Base-by-base conservation (phyloP, 2,113 vertebrate genomes). In the Connochaetes taurinus region DNA sequence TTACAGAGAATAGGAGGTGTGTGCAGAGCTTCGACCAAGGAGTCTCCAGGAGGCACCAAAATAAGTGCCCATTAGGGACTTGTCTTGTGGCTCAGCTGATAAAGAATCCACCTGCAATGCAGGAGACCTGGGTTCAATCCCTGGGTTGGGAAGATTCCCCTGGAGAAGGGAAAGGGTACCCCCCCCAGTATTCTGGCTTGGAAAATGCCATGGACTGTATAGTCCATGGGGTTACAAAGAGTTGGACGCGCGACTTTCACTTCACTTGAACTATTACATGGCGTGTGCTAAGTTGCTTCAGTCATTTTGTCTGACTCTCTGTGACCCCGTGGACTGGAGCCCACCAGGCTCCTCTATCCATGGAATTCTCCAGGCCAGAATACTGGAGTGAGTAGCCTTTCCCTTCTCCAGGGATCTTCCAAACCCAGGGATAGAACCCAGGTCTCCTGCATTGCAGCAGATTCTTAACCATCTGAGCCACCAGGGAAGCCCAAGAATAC, bases 361-460 rank as follows among this genome's bases (percentile, higher is more conserved):
- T 25, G 36, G 6, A 25, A 74, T 25, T 3, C 36, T 74, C 71
- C 21, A 74, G 19, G 64, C n/a, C 64, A 74, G 71, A 74, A 74
- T 40, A 74, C 36, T 13, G 21, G 36, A 25, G 71, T 25, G 71
- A 25, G 21, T 25, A 71, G 71, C 36, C 21, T 40, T 40, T 13
- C 21, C 6, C 21, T 76, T 43, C 11, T 27, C 71, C 23, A 40
- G 71, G 71, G 5, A 76, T 27, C 36, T 7, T 76, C 71, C 71
- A 12, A 43, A 76, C 21, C 36, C 71, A 25, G 71, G 36, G 71
- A 27, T 40, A 1, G 3, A 25, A 76, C 36, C 6, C 71, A 25
- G 71, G 71, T 43, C 23, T 76, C 71, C 21, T 0, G 0, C 23
- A 4, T 25, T 43, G 11, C 0, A 1, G 21, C 1, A 40, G 36